phyloP scores from a whole-genome alignment of 2,797 vertebrate genomes.

The Artibeus jamaicensis region DNA sequence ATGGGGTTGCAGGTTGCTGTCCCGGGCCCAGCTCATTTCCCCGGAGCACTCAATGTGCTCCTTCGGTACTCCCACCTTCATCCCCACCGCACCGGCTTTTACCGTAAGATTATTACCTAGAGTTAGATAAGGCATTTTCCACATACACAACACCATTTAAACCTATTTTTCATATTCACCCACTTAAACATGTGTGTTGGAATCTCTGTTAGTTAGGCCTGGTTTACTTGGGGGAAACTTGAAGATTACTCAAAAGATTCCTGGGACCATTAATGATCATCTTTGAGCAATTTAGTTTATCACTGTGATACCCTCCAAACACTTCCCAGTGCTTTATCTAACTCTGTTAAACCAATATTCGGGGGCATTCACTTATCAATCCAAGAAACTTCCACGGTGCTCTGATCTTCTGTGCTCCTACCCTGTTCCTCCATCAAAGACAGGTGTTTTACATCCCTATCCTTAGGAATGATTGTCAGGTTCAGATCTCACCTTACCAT shows the following conservation, averaged over 20 bases:
- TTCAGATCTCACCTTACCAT: background rate
- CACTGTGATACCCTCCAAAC: too few species aligned
- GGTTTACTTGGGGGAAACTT: background rate
- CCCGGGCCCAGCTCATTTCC: background rate
- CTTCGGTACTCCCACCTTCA: accelerated
- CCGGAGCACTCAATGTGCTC: accelerated
- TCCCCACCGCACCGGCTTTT: background rate
- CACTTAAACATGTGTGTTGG: background rate
- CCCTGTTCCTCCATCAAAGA: background rate
- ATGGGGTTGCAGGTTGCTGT: background rate
- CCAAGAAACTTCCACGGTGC: background rate
- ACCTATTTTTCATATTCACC: background rate
- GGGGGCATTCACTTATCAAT: background rate
- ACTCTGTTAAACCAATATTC: background rate
- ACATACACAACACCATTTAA: background rate
- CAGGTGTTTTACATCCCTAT: background rate
- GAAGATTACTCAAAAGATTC: background rate
- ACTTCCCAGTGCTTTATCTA: background rate
- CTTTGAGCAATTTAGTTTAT: background rate
- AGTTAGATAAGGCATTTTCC: background rate
- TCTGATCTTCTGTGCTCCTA: background rate
- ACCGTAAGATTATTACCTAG: background rate
- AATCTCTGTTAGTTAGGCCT: background rate
- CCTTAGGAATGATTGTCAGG: background rate
- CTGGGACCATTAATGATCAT: too few species aligned